Base-by-base conservation (phyloP, 2,113 vertebrate genomes). In the Catharus bicknelli region DNA sequence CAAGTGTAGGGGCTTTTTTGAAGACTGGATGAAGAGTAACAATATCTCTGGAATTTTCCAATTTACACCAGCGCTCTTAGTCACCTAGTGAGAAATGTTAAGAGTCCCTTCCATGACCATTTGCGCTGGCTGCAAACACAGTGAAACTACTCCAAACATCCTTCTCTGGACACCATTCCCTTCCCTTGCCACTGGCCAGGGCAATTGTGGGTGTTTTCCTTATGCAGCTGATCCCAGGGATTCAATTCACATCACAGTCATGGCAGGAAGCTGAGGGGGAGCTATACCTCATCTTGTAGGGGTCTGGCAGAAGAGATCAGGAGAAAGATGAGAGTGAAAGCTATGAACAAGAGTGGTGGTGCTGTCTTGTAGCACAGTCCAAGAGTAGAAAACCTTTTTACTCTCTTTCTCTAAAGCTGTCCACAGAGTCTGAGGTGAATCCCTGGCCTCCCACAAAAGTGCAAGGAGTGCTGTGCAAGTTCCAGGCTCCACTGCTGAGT, bases 401-500 rank as follows among this genome's bases (percentile, higher is more conserved):
- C 34, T 76, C 7, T 27, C 30, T 68, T 87, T 61, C 47, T 12
- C 66, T 38, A 47, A 74, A 68, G 23, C 8, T 70, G 38, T 86
- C 23, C 0, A 0, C 13, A 64, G 57, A 63, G 36, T 58, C 19
- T n/a, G 16, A 43, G 34, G 21, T 6, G 47, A 64, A 77, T 19
- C 45, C 9, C 14, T 36, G 42, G 9, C 40, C 53, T 59, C n/a
- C 29, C 3, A 1, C 43, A 40, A 93, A 55, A 51, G 45, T 3
- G 1, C 53, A 83, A 4, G 1, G 57, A 27, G 10, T 51, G 14
- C 64, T 78, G 53, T 3, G 1, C 38, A 58, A 14, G 23, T 59
- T 70, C 29, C 42, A 54, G 29, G 15, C 13, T 79, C 63, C 59
- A 30, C 36, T 2, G 2, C 0, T 0, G 67, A 54, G 51, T 0